These are phyloP conservation scores for Lacerta bilineata DNA, from an alignment of 2,797 vertebrate genomes.

Conservation along the genomic window DNA sequence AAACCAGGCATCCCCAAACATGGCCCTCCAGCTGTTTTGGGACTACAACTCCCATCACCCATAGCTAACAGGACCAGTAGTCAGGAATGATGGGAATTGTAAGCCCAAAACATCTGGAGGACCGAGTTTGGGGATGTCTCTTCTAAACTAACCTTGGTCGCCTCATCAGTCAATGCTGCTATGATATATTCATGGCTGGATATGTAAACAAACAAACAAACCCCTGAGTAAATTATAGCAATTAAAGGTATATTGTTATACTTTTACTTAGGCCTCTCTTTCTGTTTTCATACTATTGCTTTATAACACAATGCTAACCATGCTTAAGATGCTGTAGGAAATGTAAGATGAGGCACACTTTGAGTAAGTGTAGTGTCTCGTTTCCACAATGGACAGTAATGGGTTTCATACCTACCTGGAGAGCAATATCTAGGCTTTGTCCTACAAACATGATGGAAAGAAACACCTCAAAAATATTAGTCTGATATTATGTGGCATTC, in stretches of 20 bases:
- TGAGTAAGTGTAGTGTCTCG: background rate
- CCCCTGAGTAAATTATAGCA: background rate
- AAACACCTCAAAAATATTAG: background rate
- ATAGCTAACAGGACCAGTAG: no score
- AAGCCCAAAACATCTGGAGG: no score
- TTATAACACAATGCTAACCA: background rate
- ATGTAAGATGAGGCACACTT: no score
- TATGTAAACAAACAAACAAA: background rate
- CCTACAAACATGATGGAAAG: background rate
- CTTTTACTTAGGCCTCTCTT: background rate
- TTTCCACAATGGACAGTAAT: background rate
- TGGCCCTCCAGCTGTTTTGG: no score
- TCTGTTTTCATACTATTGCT: background rate
- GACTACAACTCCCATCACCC: no score
- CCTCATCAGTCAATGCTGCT: background rate
- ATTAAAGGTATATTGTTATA: slow-evolving; percentile 4
- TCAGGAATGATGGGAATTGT: no score
- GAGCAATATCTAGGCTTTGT: background rate
- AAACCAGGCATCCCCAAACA: no score
- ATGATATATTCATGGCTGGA: background rate
- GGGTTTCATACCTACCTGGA: background rate
- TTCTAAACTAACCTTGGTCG: background rate
- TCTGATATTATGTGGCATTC: background rate
- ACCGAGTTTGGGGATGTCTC: no score
- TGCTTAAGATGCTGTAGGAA: background rate